phyloP scores from a whole-genome alignment of 2,797 vertebrate species.

The Enteromius mattozi region DNA sequence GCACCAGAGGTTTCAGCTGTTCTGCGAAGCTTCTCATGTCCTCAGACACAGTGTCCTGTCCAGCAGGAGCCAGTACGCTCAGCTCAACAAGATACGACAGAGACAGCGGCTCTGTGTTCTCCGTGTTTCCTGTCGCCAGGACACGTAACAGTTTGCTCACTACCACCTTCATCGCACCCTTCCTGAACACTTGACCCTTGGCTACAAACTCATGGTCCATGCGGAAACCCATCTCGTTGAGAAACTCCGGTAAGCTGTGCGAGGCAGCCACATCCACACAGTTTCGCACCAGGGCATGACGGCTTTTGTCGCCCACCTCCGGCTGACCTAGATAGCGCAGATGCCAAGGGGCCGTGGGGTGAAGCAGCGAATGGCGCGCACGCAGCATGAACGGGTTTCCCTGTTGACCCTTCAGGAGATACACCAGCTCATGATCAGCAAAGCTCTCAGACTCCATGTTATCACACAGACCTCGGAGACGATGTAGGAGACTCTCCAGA shows the following conservation, averaged over 20 bases:
- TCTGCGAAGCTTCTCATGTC: conserved; percentile 98
- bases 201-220: conserved; percentile 98
- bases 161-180: conserved; percentile 92
- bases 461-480: conserved; percentile 94
- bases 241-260: conserved; percentile 92
- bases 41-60: conserved; percentile 92
- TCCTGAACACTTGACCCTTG: conserved; percentile 93
- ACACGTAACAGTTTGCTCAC: conserved; percentile 96
- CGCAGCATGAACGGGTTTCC: conserved; percentile 95
- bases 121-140: conserved; percentile 89
- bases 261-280: conserved; percentile 95
- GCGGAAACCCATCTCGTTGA: conserved; percentile 97
- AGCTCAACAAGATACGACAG: conserved; percentile 95
- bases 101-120: conserved; percentile 91
- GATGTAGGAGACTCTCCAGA: conserved; percentile 92
- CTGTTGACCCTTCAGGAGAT: conserved; percentile 95
- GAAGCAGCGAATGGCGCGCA: conserved; percentile 88
- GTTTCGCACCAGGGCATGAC: conserved; percentile 90
- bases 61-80: conserved; percentile 89
- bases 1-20: conserved; percentile 94
- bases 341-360: conserved; percentile 89
- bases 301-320: conserved; percentile 95
- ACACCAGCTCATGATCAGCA: conserved; percentile 94
- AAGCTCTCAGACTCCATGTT: conserved; percentile 97
- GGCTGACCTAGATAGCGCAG: conserved; percentile 95